These are phyloP conservation scores for Agriopis marginaria DNA, from an alignment of 2,888 invertebrate genomes.

Conservation along the genomic window DNA sequence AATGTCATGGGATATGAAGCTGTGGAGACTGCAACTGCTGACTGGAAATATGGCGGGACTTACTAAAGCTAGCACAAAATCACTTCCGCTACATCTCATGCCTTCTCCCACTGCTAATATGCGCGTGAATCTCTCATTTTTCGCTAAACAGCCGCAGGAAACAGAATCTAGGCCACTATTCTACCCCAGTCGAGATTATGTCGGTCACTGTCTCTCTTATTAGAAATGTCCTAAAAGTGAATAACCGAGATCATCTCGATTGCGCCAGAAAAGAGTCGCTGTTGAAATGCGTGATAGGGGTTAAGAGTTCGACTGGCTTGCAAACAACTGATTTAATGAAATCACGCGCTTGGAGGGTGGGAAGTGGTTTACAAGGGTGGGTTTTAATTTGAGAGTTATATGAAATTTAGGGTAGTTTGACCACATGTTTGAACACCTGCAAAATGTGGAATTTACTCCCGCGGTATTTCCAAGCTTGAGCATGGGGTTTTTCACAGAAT, in stretches of 20 bases:
- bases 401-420: not conserved
- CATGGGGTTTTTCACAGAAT: no score
- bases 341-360: conserved; percentile 37
- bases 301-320: conserved; percentile 45
- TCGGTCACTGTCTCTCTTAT: not conserved
- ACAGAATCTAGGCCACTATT: conserved; percentile 3
- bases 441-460: no score
- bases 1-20: no score
- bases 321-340: conserved; percentile 48
- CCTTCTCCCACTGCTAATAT: conserved; percentile 33
- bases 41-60: not conserved
- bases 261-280: conserved; percentile 18
- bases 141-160: conserved; percentile 54
- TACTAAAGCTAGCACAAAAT: not conserved
- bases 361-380: conserved; percentile 4
- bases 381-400: conserved; percentile 10
- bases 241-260: not conserved
- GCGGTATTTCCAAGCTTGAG: no score
- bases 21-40: no score
- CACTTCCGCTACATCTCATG: conserved; percentile 33
- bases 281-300: conserved; percentile 59
- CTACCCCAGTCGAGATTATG: not conserved
- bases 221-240: not conserved
- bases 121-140: conserved; percentile 63
- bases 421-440: no score